phyloP scores from a whole-genome alignment of 92 coral and sea anemone species.

The Actinostola sp. region DNA sequence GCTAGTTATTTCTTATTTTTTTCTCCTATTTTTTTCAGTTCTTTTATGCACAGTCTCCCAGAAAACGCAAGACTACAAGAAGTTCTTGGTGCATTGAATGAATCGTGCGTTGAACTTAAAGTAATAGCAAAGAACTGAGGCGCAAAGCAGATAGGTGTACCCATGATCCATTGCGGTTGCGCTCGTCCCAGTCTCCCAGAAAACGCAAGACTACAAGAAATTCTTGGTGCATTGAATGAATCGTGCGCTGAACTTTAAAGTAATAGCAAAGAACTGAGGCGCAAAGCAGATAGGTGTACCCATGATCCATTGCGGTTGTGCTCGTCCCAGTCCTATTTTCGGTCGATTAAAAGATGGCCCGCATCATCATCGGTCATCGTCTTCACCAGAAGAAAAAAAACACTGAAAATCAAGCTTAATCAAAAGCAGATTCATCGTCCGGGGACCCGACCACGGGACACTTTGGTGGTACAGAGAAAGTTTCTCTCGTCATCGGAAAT shows the following conservation, averaged over 20 bases:
- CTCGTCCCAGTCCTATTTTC: no score
- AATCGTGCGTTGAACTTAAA: not conserved
- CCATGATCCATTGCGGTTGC: not conserved
- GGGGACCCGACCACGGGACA: not conserved
- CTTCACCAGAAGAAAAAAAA: no score
- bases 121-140: not conserved
- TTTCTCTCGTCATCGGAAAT: slow-evolving; percentile 13
- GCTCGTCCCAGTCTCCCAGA: not conserved
- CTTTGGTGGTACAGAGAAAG: not conserved
- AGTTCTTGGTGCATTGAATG: slow-evolving; percentile 3
- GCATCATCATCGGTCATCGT: no score
- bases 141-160: not conserved
- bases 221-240: not conserved
- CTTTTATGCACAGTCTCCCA: slow-evolving; percentile 4
- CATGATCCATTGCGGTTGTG: not conserved
- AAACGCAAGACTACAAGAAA: slow-evolving; percentile 1
- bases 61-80: slow-evolving; percentile 4
- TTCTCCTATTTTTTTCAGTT: slow-evolving; percentile 4
- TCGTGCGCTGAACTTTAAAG: not conserved
- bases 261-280: not conserved
- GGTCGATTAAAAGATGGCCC: no score
- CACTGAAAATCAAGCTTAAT: not conserved
- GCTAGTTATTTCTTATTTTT: not conserved
- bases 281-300: not conserved
- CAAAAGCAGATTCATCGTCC: not conserved